These are phyloP conservation scores for Pogonocherus hispidulus DNA, from an alignment of 2,888 invertebrate genomes.

Conservation along the genomic window DNA sequence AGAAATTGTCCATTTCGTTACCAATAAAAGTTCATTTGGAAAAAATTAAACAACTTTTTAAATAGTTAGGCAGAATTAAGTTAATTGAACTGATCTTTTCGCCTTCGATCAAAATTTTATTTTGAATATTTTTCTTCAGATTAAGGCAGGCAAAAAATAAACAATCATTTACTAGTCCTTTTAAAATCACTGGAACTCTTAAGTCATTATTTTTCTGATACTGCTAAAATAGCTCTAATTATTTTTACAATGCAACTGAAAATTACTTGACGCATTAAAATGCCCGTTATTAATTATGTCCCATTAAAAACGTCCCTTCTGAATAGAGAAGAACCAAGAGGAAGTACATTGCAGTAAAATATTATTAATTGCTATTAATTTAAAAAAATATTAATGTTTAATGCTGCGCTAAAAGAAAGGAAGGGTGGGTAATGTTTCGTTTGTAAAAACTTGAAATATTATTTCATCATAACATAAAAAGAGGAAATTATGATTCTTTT, in stretches of 20 bases:
- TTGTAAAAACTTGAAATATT: constrained; percentile 14
- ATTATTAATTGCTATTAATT: constrained; percentile 9
- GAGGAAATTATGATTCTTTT: neutral
- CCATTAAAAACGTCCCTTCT: constrained; percentile 36
- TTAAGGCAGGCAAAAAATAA: too few species aligned
- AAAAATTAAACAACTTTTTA: too few species aligned
- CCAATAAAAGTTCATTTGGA: too few species aligned
- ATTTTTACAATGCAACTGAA: constrained; percentile 11
- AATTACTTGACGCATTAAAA: constrained; percentile 32
- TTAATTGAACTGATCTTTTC: too few species aligned
- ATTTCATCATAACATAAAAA: constrained; percentile 5
- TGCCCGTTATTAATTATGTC: constrained; percentile 32
- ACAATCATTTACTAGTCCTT: too few species aligned
- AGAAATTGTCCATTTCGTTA: too few species aligned
- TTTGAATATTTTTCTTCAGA: too few species aligned
- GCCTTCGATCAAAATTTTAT: too few species aligned
- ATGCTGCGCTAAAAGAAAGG: neutral
- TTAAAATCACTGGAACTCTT: too few species aligned
- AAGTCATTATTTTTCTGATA: constrained; percentile 30
- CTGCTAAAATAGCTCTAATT: constrained; percentile 20
- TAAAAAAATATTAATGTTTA: constrained; percentile 9
- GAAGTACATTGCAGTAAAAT: neutral
- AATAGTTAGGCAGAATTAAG: too few species aligned
- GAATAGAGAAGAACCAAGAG: neutral
- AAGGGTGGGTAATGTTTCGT: constrained; percentile 1